Percentiles rank a stretch among this genome's conserved stretches.
phyloP scores from a whole-genome alignment of 2,113 vertebrate species.

The Trogon surrucura region DNA sequence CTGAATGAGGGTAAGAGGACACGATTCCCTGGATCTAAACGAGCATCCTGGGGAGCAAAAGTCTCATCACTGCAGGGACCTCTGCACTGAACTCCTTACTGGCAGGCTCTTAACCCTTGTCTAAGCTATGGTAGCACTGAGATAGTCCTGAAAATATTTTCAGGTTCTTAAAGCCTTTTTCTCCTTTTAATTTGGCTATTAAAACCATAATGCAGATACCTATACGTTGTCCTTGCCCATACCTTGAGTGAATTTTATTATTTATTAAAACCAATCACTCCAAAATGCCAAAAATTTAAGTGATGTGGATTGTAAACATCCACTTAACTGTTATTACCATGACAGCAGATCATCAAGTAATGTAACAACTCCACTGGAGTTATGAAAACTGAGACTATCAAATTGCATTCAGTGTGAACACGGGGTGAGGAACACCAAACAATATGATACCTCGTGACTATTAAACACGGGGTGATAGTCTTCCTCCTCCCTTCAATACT shows the following conservation, averaged over 20 bases:
- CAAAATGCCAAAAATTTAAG: not conserved
- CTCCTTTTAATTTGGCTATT: not conserved
- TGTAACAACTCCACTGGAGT: constrained; percentile 58
- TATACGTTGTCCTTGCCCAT: not conserved
- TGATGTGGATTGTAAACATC: not conserved
- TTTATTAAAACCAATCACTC: not conserved
- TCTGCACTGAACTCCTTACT: not conserved
- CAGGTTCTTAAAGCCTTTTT: not conserved
- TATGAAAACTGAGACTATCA: constrained; percentile 20
- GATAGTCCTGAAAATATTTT: not conserved
- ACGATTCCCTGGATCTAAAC: not conserved
- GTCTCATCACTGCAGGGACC: not conserved
- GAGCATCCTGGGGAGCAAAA: not conserved
- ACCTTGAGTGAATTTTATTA: not conserved
- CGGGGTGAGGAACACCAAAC: constrained; percentile 1
- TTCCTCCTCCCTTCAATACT: not conserved
- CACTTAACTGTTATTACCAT: not conserved
- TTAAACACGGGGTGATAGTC: not conserved
- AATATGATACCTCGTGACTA: not conserved
- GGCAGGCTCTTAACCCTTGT: not conserved
- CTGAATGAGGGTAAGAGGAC: not conserved
- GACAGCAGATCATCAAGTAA: constrained; percentile 32
- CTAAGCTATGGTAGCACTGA: not conserved
- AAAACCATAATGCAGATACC: not conserved
- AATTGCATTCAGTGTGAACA: constrained; percentile 31